Evolutionary conservation across 1,140 invertebrate genomes (phyloP), one percentile per base, ranked within the genome.

Genomic region (Calycopis cecrops): DNA sequence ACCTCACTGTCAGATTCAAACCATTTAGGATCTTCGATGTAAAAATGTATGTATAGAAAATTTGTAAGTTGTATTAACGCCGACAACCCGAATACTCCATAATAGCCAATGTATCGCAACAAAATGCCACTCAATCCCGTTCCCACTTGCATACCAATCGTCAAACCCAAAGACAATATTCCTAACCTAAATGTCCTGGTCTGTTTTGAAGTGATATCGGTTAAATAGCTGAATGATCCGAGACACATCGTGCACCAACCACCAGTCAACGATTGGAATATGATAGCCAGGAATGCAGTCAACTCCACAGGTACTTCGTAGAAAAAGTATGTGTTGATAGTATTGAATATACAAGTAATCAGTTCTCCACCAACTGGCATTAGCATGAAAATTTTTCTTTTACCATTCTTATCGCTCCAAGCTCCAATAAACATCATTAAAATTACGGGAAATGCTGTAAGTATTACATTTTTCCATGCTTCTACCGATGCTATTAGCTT

Each of bases 161-260:
- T 94, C 68, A 94, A 91, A 67, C 94, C 94, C 9, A 95, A 90
- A 80, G 93, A 97, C 55, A 95, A 91, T 28, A 97, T 92, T 2
- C 94, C 95, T 59, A 97, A 93, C 49, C 95, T 83, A 9, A 95
- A 88, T 0, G 95, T 97, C 57, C 95, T 91, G 17, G 91, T 93
- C 68, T 94, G 91, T 51, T 93, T 90, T 1, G 92, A 92, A 0
- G 95, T 96, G 12, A 96, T 92, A 71, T 97, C 95, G 1, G 92
- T 93, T 37, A 97, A 92, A 72, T 96, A 97, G 71, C 95, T 96
- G 76, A 96, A 97, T 9, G 93, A 91, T 2, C 94, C 94, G 89
- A 97, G 94, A 59, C 96, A 92, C 91, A 96, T 93, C 18, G 94
- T 94, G 66, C 95, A 94, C 92, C 93, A 95, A 2, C 95, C 95